phyloP scores from a whole-genome alignment of 2,888 invertebrate species.

The Eledone cirrhosa region DNA sequence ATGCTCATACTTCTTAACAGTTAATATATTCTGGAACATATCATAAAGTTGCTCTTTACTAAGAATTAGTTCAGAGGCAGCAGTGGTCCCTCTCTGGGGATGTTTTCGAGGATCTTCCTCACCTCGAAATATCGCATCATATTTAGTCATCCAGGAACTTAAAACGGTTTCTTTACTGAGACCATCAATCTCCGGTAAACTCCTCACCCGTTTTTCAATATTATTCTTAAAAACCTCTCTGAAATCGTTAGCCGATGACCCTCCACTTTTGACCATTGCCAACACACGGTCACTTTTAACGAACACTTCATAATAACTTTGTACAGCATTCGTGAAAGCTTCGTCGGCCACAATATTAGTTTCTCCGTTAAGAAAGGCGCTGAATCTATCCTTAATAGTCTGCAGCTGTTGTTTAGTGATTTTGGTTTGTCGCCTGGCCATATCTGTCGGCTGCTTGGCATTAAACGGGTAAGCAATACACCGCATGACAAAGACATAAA shows the following conservation, averaged over 20 bases:
- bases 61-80: constrained; percentile 81
- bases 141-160: constrained; percentile 98
- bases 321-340: constrained; percentile 98
- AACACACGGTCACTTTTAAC: constrained; percentile 94
- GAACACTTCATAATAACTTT: constrained; percentile 84
- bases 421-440: constrained; percentile 94
- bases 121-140: constrained; percentile 90
- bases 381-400: constrained; percentile 91
- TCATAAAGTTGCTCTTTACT: constrained; percentile 99
- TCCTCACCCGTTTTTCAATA: constrained; percentile 96
- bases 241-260: constrained; percentile 98
- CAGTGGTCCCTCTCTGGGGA: constrained; percentile 73
- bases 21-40: constrained; percentile 99
- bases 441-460: constrained; percentile 98
- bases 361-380: constrained; percentile 95
- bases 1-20: constrained; percentile 99
- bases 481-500: constrained; percentile 97
- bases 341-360: constrained; percentile 72
- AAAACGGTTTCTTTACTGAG: constrained; percentile 98
- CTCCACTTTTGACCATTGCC: constrained; percentile 97
- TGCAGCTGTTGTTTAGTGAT: constrained; percentile 95
- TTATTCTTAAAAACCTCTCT: constrained; percentile 98
- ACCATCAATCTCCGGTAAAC: constrained; percentile 98
- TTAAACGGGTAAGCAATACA: constrained; percentile 99
- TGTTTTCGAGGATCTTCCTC: constrained; percentile 69